Conservation (phyloP, 2,113 vertebrate genomes). For the Callocephalon fimbriatum region DNA sequence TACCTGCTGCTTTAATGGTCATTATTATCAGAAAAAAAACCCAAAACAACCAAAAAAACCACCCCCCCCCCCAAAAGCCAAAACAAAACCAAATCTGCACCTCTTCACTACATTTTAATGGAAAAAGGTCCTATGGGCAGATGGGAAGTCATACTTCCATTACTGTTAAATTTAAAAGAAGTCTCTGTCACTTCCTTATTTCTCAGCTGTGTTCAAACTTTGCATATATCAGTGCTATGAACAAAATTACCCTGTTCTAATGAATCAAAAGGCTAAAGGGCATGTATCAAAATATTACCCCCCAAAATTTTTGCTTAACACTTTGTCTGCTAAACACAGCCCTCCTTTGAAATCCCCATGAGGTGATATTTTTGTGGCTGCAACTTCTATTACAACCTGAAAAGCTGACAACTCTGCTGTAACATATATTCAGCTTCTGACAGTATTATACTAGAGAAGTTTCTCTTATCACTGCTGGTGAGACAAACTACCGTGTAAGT, state of each 20-base stretch:
- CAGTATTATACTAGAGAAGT: not conserved
- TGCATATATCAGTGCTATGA: not conserved
- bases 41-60: not conserved
- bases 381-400: not conserved
- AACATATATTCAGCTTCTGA: not conserved
- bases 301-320: not conserved
- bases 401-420: not conserved
- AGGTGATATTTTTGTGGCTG: not conserved
- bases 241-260: not conserved
- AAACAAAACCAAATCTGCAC: not conserved
- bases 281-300: not conserved
- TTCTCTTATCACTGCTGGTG: not conserved
- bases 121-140: not conserved
- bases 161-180: not conserved
- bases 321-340: not conserved
- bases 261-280: not conserved
- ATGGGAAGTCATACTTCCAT: not conserved
- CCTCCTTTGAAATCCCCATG: not conserved
- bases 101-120: not conserved
- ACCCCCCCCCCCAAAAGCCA: not conserved
- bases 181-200: not conserved
- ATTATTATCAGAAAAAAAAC: not conserved
- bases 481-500: not conserved
- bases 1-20: constrained; percentile 24
- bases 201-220: not conserved